Base-by-base conservation (phyloP, 2,888 invertebrate genomes). In the Hirtodrosophila histrioides region DNA sequence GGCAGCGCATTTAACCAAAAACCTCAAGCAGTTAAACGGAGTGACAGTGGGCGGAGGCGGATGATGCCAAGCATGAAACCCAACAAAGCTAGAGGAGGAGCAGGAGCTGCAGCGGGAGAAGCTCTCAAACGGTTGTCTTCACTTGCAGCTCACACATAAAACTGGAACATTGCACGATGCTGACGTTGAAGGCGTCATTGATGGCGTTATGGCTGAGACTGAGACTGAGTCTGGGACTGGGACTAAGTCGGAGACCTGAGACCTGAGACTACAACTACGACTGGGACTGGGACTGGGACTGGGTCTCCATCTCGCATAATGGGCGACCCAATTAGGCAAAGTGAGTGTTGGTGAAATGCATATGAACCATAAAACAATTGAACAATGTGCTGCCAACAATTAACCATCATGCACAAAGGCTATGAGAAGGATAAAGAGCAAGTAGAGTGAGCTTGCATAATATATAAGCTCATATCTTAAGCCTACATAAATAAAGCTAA, bases 251-350 rank as follows among this genome's bases (percentile, higher is more conserved):
- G 41, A 29, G 37, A 51, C 12, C 39, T 36, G 41, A 29, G 37
- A 51, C 12, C 39, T 36, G 41, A 43, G 60, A 48, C 50, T 27
- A 27, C 27, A 6, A 27, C 44, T 27, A 27, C 27, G 27, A 27
- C 44, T 27, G 45, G 24, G 48, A 31, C 33, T 43, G 58, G 17
- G 54, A 54, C 51, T 49, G 73, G n/a, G 55, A 45, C 62, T 68
- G 63, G 40, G 54, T 63, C 55, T 49, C 29, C 75, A 58, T 69
- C 66, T 53, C 56, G 53, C 70, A 81, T 89, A 88, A 90, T 89
- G 88, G 82, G 85, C 90, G 89, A 89, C 89, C 90, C 90, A 89
- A 89, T 89, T 89, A 89, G 80, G 67, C 80, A 88, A 84, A 89
- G 89, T 89, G 85, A 86, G 78, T 86, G 86, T 63, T 65, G 68